Base-by-base conservation (phyloP, 2,113 vertebrate species). In the Hippocampus guttulatus region DNA sequence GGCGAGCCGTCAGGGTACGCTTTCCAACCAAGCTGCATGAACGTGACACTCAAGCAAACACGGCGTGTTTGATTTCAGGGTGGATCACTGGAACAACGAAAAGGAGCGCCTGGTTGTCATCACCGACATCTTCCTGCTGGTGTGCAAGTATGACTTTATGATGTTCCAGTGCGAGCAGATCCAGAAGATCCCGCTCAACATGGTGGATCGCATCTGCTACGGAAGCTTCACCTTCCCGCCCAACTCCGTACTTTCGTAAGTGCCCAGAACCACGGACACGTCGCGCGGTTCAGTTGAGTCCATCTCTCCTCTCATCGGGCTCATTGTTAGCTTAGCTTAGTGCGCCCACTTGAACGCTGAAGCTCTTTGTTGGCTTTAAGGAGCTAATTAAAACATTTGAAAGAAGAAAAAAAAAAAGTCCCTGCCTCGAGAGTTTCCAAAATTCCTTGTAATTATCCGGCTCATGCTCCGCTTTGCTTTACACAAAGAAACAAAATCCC, bases 81-180 rank as follows among this genome's bases (percentile, higher is more conserved):
- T 91, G 60, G 93, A 95, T 80, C 92, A 94, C 75, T 95, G 94
- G 95, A 96, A 95, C 88, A 95, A 95, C 3, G 93, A 95, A 71
- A 93, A 92, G 71, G 94, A 96, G 74, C 91, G 92, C 1, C 57
- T 93, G 0, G 66, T 92, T 58, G 14, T 94, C 18, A 81, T 95
- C 71, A 91, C 92, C 3, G 86, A 91, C 5, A 88, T 78, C 62
- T 88, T 77, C 3, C 89, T 95, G 1, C 84, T 95, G 62, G 64
- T 95, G 80, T 94, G 90, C 88, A 95, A 93, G 79, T 94, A 94
- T 0, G 91, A 94, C 83, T 95, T 95, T 49, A 85, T 95, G 77
- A 90, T 94, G 92, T 85, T 92, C 10, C 87, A 77, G 58, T 94
- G 90, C 70, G 92, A 95, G 18, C 86, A 93, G 47, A 69, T 90